A percentile compares a stretch with the other conserved stretches of the same genome.
phyloP scores from a whole-genome alignment of 2,113 vertebrate genomes.

The Phoxinus phoxinus region DNA sequence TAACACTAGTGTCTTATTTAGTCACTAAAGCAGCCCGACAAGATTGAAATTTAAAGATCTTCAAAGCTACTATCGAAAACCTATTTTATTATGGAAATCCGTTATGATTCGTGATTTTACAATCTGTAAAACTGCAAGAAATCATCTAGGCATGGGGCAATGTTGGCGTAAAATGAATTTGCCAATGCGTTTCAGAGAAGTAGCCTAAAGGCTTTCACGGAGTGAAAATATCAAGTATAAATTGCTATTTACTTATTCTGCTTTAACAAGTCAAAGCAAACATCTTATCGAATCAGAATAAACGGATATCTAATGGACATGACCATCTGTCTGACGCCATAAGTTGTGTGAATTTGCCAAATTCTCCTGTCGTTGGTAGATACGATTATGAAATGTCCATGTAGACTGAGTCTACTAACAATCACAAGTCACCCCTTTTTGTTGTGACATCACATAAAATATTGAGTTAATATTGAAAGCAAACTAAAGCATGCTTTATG shows the following conservation, averaged over 20 bases:
- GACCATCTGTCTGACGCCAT: background rate
- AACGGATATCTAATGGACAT: conserved; percentile 65
- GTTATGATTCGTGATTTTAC: conserved; percentile 49
- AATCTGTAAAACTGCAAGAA: conserved; percentile 41
- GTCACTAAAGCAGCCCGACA: background rate
- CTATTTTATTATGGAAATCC: conserved; percentile 56
- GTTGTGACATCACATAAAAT: conserved; percentile 49
- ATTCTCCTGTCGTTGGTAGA: conserved; percentile 65
- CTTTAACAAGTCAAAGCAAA: conserved; percentile 59
- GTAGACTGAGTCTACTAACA: conserved; percentile 31
- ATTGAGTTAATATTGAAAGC: conserved; percentile 52
- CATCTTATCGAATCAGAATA: conserved; percentile 30
- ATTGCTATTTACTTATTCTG: conserved; percentile 58
- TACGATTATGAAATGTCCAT: conserved; percentile 56
- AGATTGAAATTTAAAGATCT: conserved; percentile 14
- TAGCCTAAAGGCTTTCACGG: background rate
- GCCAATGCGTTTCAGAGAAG: conserved; percentile 43
- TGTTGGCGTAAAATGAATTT: background rate
- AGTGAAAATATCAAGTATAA: conserved; percentile 50
- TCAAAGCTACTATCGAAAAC: conserved; percentile 46
- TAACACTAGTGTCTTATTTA: background rate
- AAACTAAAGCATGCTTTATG: conserved; percentile 58
- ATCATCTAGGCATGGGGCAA: conserved; percentile 41
- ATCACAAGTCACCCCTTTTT: conserved; percentile 6
- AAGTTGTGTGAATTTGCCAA: conserved; percentile 70